Evolutionary conservation across 2,113 vertebrate species (phyloP).

Genomic region (Campylorhamphus procurvoides): DNA sequence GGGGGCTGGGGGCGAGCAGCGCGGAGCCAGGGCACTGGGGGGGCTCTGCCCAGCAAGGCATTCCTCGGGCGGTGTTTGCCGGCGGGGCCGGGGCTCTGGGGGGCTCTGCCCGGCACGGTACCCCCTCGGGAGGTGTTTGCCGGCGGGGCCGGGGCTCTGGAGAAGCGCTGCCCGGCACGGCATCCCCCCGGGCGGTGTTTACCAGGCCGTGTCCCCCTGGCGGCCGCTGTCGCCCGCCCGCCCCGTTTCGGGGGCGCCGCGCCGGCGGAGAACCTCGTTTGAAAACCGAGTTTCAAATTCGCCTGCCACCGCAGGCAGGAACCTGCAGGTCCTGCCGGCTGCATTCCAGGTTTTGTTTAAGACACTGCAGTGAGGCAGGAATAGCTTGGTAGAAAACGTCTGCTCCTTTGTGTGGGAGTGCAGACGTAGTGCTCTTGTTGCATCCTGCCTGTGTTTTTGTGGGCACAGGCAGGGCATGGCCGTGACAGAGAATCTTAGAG

Average conservation of each 20-base stretch:
- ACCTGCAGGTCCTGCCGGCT: background rate
- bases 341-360: background rate
- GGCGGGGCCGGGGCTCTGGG: no score
- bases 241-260: no score
- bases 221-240: background rate
- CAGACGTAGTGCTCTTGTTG: rapidly evolving
- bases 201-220: background rate
- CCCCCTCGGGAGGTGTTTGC: background rate
- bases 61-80: background rate
- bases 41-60: background rate
- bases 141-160: no score
- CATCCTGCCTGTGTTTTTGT: background rate
- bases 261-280: background rate
- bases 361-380: background rate
- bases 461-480: background rate
- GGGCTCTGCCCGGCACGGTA: background rate
- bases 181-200: background rate
- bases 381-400: background rate
- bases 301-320: rapidly evolving
- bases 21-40: no score
- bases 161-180: background rate
- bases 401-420: background rate
- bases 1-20: background rate
- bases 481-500: background rate
- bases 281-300: rapidly evolving